phyloP scores from a whole-genome alignment of 2,797 vertebrate species.

The Mastacembelus armatus region DNA sequence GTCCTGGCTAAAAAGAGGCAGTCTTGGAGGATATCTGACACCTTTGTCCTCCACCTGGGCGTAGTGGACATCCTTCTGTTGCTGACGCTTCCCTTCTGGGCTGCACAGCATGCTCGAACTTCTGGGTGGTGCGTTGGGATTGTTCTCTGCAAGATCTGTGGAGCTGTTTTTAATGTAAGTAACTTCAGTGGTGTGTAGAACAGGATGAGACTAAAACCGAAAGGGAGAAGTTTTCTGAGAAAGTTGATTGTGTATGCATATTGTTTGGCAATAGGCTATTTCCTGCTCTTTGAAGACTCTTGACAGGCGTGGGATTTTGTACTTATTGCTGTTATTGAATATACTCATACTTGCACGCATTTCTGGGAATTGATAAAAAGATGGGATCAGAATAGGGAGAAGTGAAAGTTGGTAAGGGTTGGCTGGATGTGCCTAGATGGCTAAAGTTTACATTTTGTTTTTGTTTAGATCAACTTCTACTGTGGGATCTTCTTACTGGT shows the following conservation, averaged over 20 bases:
- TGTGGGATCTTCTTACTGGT: conserved; percentile 90
- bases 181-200: not conserved
- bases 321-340: not conserved
- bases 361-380: conserved; percentile 5
- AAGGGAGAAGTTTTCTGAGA: not conserved
- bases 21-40: conserved; percentile 81
- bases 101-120: conserved; percentile 53
- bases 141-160: conserved; percentile 80
- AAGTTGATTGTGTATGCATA: too few relatives aligned
- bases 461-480: conserved; percentile 89
- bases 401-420: conserved; percentile 13
- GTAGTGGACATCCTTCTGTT: conserved; percentile 84
- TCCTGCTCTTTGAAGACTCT: not conserved
- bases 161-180: conserved; percentile 85
- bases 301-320: not conserved
- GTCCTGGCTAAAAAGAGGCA: conserved; percentile 73
- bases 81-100: conserved; percentile 85
- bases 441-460: not conserved
- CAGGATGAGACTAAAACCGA: conserved; percentile 19
- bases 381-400: not conserved
- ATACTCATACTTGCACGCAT: not conserved
- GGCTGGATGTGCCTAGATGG: not conserved
- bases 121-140: conserved; percentile 73
- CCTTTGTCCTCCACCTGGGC: conserved; percentile 84
- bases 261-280: not conserved